A percentile compares a stretch with the other conserved stretches of the same genome.
Conservation (phyloP, 2,888 invertebrate genomes). For the Chouioia cunea region DNA sequence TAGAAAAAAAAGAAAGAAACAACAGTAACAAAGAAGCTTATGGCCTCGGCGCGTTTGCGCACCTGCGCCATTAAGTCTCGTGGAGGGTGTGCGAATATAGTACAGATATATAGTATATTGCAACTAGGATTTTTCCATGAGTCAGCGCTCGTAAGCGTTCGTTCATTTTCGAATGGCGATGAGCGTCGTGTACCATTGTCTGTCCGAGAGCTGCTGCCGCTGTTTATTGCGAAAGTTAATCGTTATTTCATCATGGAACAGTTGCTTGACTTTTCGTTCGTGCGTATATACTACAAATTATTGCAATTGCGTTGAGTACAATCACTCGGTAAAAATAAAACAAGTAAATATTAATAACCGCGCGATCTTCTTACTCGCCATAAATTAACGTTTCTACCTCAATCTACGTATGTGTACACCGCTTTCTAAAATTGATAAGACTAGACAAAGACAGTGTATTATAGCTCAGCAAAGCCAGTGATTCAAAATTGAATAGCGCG, state of each 20-base stretch:
- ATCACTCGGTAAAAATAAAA: neutral
- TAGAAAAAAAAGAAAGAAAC: too few relatives aligned
- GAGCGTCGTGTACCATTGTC: constrained; percentile 12
- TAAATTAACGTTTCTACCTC: neutral
- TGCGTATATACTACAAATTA: neutral
- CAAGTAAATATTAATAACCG: neutral
- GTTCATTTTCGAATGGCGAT: constrained; percentile 13
- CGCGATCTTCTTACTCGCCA: neutral
- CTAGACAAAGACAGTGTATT: neutral
- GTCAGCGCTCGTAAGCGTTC: constrained; percentile 27
- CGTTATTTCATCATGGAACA: constrained; percentile 2
- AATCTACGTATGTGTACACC: constrained; percentile 11
- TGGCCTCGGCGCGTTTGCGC: constrained; percentile 10
- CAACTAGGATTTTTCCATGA: constrained; percentile 35
- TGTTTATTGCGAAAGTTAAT: neutral
- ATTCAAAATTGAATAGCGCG: constrained; percentile 8
- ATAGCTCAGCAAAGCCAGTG: neutral
- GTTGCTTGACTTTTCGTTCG: neutral
- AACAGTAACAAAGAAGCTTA: constrained; percentile 41
- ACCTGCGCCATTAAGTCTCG: constrained; percentile 33
- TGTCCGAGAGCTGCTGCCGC: neutral
- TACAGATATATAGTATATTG: constrained; percentile 5
- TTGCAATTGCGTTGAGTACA: neutral
- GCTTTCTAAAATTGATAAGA: constrained; percentile 21
- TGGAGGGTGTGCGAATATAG: neutral